Base-by-base conservation (phyloP, 2,888 invertebrate genomes). In the Smittia sp. region DNA sequence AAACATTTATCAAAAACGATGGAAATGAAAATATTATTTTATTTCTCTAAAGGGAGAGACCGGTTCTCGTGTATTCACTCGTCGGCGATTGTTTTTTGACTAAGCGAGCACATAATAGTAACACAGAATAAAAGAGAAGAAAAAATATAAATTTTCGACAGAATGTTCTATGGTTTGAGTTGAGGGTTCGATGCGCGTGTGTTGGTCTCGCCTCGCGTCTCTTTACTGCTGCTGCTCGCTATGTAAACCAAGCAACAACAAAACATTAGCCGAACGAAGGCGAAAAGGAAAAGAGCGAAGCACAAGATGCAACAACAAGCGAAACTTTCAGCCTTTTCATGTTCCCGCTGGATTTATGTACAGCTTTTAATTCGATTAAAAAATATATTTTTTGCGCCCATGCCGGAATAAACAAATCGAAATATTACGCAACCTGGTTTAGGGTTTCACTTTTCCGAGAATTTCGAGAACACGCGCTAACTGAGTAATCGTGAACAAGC, bases 11-110 rank as follows among this genome's bases (percentile, higher is more conserved):
- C 18, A 58, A 58, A 58, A 20, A 18, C 18, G 22, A 9, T 58
- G 22, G 22, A 58, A 58, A 58, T 20, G 22, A 58, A 58, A 58
- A 58, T 18, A 58, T 58, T 46, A 58, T 46, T 46, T 58, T 58
- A 20, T 20, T 54, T 69, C 41, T 69, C 9, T 9, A 46, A 11
- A 67, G 41, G 69, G 69, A 20, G 32, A 52, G 52, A 69, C 69
- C 69, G 69, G 54, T 69, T 69, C 46, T 52, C 69, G 69, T 69
- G 69, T 69, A 69, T 69, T 69, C 69, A 69, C 69, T 69, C 69
- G 52, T 69, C 41, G 69, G 27, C 69, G 69, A 54, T 54, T 69
- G 69, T 69, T 69, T 69, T 69, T 69, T 69, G 69, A 69, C 69
- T 69, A 52, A 69, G 22, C 41, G 54, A 38, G 20, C 52, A 69